A percentile compares a stretch with the other conserved stretches of the same genome.
Evolutionary conservation across 2,113 vertebrate species (phyloP).

Genomic region (Rafetus swinhoei): DNA sequence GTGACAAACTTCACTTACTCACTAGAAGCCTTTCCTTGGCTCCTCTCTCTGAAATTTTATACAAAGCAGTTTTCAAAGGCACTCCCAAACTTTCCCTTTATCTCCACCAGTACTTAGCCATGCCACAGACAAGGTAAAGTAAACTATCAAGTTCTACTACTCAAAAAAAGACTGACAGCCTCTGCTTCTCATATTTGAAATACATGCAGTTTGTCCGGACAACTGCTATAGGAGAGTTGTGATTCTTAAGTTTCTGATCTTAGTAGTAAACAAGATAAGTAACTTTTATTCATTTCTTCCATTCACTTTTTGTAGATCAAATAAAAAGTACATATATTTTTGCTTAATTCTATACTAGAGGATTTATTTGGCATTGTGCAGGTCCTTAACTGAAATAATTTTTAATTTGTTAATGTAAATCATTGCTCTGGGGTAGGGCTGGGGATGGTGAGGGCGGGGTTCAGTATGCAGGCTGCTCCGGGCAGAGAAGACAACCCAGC

Average conservation of each 20-base stretch:
- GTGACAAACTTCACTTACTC: not conserved
- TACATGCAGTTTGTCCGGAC: not conserved
- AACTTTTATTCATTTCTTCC: conserved; percentile 29
- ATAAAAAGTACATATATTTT: conserved; percentile 63
- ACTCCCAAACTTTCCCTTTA: not conserved
- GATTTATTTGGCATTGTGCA: not conserved
- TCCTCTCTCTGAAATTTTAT: not conserved
- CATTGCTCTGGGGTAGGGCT: too few relatives aligned
- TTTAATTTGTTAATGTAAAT: too few relatives aligned
- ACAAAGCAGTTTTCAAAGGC: not conserved
- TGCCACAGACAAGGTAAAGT: not conserved
- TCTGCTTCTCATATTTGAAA: conserved; percentile 18
- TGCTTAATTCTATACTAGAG: conserved; percentile 57
- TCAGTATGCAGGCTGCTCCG: too few relatives aligned
- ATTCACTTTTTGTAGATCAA: conserved; percentile 52
- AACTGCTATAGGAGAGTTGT: not conserved
- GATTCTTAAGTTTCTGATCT: conserved; percentile 22
- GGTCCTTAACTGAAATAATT: too few relatives aligned
- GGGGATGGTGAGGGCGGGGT: too few relatives aligned
- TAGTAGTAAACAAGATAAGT: conserved; percentile 31
- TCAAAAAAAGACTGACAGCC: not conserved
- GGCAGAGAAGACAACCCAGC: too few relatives aligned
- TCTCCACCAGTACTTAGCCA: not conserved
- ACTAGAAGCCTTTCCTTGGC: not conserved
- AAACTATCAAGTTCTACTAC: not conserved